Conservation (phyloP, 2,888 invertebrate species). For the Euclidia mi region DNA sequence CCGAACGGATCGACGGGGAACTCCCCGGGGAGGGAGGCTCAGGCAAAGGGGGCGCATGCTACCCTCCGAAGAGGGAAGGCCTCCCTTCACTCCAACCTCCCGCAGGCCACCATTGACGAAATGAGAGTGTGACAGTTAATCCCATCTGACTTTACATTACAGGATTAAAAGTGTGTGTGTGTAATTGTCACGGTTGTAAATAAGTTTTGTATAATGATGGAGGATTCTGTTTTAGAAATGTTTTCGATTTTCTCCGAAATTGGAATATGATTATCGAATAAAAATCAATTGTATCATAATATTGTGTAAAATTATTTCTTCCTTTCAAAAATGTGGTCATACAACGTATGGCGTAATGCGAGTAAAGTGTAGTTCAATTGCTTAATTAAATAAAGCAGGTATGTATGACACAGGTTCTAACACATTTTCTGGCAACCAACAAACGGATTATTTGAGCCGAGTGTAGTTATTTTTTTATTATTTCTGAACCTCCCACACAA, state of each 20-base stretch:
- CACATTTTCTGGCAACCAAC: too few species aligned
- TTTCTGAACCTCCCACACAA: too few species aligned
- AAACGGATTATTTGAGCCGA: too few species aligned
- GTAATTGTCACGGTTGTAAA: conserved; percentile 76
- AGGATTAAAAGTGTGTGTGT: conserved; percentile 69
- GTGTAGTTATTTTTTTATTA: too few species aligned
- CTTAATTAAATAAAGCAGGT: too few species aligned
- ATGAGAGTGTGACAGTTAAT: conserved; percentile 95
- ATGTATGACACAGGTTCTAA: too few species aligned
- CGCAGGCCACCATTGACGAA: conserved; percentile 96
- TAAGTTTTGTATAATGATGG: conserved; percentile 62
- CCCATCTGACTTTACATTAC: conserved; percentile 72
- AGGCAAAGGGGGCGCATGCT: conserved; percentile 78
- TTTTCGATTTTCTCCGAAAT: conserved; percentile 79
- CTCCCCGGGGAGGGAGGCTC: conserved; percentile 74
- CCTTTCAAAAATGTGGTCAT: too few species aligned
- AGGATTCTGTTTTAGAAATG: conserved; percentile 71
- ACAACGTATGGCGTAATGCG: too few species aligned
- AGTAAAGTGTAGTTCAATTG: too few species aligned
- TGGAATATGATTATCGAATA: conserved; percentile 82
- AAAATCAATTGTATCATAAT: conserved; percentile 78
- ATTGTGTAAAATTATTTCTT: too few species aligned
- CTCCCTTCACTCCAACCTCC: conserved; percentile 91
- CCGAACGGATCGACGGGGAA: conserved; percentile 89
- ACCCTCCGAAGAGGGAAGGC: conserved; percentile 81